A percentile compares a stretch with the other conserved stretches of the same genome.
Conservation (phyloP, 2,113 vertebrate genomes). For the Rhineura floridana region DNA sequence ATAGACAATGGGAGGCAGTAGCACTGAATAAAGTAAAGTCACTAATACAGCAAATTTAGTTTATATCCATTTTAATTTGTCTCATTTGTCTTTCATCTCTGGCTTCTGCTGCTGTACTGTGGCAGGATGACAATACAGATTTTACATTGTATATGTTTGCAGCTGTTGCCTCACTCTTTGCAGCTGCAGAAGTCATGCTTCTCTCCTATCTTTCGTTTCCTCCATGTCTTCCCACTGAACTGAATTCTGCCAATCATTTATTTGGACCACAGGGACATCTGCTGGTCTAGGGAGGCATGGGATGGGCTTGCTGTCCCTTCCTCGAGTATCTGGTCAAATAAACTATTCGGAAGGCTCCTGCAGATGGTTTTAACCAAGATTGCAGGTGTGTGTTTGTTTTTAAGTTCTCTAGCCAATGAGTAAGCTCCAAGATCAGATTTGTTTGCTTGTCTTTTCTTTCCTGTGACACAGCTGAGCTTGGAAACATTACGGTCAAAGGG, state of each 20-base stretch:
- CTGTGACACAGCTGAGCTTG: conserved; percentile 9
- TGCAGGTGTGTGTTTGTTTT: background rate
- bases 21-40: background rate
- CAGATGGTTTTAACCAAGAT: background rate
- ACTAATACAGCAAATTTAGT: background rate
- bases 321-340: background rate
- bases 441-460: background rate
- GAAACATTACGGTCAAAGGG: conserved; percentile 12
- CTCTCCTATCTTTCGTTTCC: background rate
- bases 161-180: background rate
- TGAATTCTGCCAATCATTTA: conserved; percentile 9
- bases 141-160: background rate
- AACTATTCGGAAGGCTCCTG: background rate
- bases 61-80: background rate
- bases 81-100: background rate
- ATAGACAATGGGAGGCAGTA: background rate
- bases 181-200: background rate
- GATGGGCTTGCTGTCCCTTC: background rate
- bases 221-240: background rate
- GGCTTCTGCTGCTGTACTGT: background rate
- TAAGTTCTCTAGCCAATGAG: background rate
- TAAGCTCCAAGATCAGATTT: background rate
- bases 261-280: conserved; percentile 10
- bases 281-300: background rate
- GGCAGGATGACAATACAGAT: background rate